These are phyloP conservation scores for Cardiocondyla obscurior DNA, from an alignment of 1,140 invertebrate species.

Conservation along the genomic window DNA sequence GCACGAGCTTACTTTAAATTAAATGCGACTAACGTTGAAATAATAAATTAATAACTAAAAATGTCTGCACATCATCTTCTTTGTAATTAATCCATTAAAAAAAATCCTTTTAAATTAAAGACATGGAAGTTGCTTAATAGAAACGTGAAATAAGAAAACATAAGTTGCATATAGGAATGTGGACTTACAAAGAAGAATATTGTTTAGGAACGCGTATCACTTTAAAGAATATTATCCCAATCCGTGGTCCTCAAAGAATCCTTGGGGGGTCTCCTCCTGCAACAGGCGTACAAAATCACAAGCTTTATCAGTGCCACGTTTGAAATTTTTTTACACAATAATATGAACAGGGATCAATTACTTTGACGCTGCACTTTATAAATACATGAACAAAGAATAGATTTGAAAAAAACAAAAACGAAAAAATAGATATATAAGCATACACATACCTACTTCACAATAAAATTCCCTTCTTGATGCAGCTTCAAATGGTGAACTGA, in stretches of 20 bases:
- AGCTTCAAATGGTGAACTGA: conserved; percentile 84
- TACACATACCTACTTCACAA: conserved; percentile 82
- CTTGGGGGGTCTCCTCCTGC: conserved; percentile 99
- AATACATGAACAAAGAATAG: conserved; percentile 34
- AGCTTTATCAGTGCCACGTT: neutral
- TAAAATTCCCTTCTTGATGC: conserved; percentile 82
- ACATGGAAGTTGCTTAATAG: conserved; percentile 16
- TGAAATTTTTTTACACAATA: conserved; percentile 25
- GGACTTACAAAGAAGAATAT: conserved; percentile 49
- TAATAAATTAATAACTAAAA: conserved; percentile 16
- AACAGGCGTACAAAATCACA: conserved; percentile 85
- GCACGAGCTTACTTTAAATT: neutral
- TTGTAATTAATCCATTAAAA: too few species aligned
- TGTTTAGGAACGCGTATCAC: neutral
- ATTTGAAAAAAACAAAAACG: too few species aligned
- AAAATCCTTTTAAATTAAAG: conserved; percentile 34
- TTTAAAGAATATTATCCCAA: conserved; percentile 89
- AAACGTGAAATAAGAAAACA: conserved; percentile 39
- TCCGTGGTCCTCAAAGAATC: conserved; percentile 99
- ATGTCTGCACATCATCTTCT: neutral
- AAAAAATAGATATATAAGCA: conserved; percentile 77
- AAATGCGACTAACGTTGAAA: conserved; percentile 2
- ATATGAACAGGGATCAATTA: conserved; percentile 84
- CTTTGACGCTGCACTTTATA: conserved; percentile 81
- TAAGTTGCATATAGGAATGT: conserved; percentile 10